Percentiles rank a stretch among this genome's conserved stretches.
These are phyloP conservation scores for Conger conger DNA, from an alignment of 2,113 vertebrate genomes.

Conservation along the genomic window DNA sequence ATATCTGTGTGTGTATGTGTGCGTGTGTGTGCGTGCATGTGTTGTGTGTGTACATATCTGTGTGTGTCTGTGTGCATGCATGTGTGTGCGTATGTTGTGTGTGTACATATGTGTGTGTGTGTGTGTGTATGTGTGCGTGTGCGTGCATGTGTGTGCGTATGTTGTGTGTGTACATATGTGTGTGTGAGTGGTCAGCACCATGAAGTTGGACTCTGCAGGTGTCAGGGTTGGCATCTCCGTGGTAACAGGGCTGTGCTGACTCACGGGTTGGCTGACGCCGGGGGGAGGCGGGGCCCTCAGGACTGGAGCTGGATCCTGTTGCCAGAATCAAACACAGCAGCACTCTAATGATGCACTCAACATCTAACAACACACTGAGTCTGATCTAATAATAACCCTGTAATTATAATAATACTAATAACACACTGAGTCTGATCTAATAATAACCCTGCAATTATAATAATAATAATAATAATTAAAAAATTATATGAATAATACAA, in stretches of 20 bases:
- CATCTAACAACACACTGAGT: not conserved
- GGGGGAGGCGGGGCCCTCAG: not conserved
- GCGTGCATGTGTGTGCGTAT: not conserved
- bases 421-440: too few relatives aligned
- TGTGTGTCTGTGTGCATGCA: not conserved
- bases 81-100: not conserved
- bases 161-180: conserved; percentile 1
- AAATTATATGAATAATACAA: not conserved
- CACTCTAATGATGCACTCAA: not conserved
- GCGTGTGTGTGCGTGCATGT: not conserved
- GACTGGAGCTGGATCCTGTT: conserved; percentile 53
- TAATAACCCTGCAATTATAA: not conserved
- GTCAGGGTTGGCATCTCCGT: conserved; percentile 38
- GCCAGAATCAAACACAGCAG: conserved; percentile 29
- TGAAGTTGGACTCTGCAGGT: conserved; percentile 55
- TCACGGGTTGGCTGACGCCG: conserved; percentile 52
- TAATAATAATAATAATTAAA: not conserved
- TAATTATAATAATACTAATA: too few relatives aligned
- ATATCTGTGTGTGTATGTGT: too few relatives aligned
- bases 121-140: not conserved
- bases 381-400: not conserved
- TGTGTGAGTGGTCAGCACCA: conserved; percentile 49
- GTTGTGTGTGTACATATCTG: too few relatives aligned
- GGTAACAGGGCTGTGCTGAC: conserved; percentile 60
- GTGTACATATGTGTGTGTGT: not conserved